Conservation (phyloP, 2,797 vertebrate genomes). For the Ctenopoma multispine region DNA sequence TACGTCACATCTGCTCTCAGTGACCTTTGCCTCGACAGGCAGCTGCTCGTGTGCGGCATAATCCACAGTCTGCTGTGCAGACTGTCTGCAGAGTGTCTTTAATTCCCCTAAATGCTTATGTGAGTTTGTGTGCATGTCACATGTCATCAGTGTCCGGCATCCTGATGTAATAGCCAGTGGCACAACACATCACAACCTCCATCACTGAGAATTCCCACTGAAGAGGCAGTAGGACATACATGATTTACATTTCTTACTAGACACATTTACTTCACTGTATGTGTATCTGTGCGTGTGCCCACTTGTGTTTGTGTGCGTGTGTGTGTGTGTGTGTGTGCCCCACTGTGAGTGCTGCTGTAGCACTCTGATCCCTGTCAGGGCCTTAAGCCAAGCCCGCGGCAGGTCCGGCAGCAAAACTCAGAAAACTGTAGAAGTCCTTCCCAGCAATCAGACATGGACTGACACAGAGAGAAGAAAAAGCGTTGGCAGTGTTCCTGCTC, state of each 20-base stretch:
- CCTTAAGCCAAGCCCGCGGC: slow-evolving; percentile 76
- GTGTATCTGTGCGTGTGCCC: slow-evolving; percentile 10
- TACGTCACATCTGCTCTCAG: slow-evolving; percentile 51
- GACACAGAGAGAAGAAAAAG: slow-evolving; percentile 55
- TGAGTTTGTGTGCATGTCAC: slow-evolving; percentile 18
- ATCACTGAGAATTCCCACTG: slow-evolving; percentile 49
- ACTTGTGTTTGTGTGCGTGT: slow-evolving; percentile 17
- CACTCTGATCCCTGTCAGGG: slow-evolving; percentile 72
- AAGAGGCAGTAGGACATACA: slow-evolving; percentile 22
- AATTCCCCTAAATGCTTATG: slow-evolving; percentile 26
- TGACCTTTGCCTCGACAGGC: slow-evolving; percentile 43
- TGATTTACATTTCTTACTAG: slow-evolving; percentile 43
- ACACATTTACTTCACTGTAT: slow-evolving; percentile 24
- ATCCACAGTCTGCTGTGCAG: slow-evolving; percentile 40
- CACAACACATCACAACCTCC: slow-evolving; percentile 47
- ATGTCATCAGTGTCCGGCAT: slow-evolving; percentile 50
- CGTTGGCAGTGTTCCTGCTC: slow-evolving; percentile 54
- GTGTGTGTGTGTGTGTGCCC: slow-evolving; percentile 23
- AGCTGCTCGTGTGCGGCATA: slow-evolving; percentile 38
- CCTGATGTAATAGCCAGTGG: slow-evolving; percentile 62
- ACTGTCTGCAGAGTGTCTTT: slow-evolving; percentile 38
- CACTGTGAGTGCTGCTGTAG: slow-evolving; percentile 37
- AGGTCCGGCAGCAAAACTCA: slow-evolving; percentile 74
- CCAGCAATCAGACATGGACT: slow-evolving; percentile 52
- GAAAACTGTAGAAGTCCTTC: slow-evolving; percentile 63